Evolutionary conservation across 2,888 invertebrate species (phyloP).

Genomic region (Stegana nigrithorax): DNA sequence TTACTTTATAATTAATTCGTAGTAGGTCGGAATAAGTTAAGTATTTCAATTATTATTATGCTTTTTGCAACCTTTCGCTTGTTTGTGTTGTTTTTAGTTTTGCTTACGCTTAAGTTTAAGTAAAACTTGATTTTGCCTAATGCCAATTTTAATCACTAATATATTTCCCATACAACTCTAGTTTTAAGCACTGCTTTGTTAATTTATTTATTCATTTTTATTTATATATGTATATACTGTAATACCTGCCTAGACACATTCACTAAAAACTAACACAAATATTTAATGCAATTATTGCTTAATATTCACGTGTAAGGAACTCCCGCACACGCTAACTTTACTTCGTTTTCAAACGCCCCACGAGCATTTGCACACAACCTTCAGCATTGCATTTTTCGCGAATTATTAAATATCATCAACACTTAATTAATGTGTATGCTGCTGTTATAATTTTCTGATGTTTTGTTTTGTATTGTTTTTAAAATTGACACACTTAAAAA

Average conservation of each 20-base stretch:
- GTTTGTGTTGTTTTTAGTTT: no score
- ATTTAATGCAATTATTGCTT: slow-evolving; percentile 15
- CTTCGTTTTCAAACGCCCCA: slow-evolving; percentile 41
- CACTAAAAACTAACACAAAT: no score
- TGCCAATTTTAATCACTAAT: no score
- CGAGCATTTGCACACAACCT: slow-evolving; percentile 54
- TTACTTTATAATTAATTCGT: slow-evolving; percentile 14
- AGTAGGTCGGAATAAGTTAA: slow-evolving; percentile 21
- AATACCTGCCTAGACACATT: no score
- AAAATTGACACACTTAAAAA: no score
- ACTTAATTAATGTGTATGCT: background rate
- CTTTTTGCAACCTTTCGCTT: background rate
- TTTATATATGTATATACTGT: background rate
- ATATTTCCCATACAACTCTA: background rate
- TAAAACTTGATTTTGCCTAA: slow-evolving; percentile 6
- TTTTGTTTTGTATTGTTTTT: background rate
- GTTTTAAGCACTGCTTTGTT: background rate
- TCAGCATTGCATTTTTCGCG: slow-evolving; percentile 41
- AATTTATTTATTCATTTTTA: background rate
- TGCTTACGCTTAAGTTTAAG: slow-evolving; percentile 1
- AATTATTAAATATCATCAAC: no score
- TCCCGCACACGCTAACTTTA: background rate
- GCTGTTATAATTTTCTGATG: background rate
- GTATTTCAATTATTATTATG: background rate
- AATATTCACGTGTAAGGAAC: background rate